Evolutionary conservation across 2,888 invertebrate genomes (phyloP), one percentile per base, ranked within the genome.

Genomic region (Amphipoea oculea): DNA sequence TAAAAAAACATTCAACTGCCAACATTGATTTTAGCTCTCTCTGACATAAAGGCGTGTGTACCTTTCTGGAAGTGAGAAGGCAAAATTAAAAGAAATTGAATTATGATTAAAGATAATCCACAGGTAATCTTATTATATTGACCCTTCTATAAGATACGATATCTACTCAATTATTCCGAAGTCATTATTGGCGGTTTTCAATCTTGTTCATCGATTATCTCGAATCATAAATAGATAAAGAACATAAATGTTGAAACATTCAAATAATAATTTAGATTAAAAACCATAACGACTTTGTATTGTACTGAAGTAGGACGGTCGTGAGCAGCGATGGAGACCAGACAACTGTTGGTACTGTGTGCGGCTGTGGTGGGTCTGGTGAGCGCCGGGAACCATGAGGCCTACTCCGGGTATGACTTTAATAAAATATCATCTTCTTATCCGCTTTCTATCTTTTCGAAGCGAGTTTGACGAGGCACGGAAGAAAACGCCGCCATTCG

Each of bases 361-460:
- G 74, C 62, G 40, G 63, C 63, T 6, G 65, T 54, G 72, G 12
- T 66, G 29, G 14, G 81, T 14, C 42, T 74, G 54, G 85, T 20
- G 23, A 62, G 12, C 12, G 85, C 85, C 0, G 85, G 81, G 29
- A 75, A 42, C 40, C 72, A 84, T 73, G 84, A 85, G 9, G 36
- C 6, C 23, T 84, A 85, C 75, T 66, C 73, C 40, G 73, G 75
- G 84, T 84, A 73, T 4, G 51, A 29, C 6, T 69, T 69, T 69
- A 29, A 29, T 36, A 12, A 68, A 51, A 51, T 20, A 36, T 12
- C 1, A 54, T 36, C 4, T 36, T 54, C 14, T 54, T 12, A 36
- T 14, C 2, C 14, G 7, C 7, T 51, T 69, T 69, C 6, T 51
- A 20, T 12, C 6, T 20, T 29, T 12, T 29, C 29, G 12, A 29